Conservation (phyloP, 1,140 invertebrate species). For the Drosophila sp. region DNA sequence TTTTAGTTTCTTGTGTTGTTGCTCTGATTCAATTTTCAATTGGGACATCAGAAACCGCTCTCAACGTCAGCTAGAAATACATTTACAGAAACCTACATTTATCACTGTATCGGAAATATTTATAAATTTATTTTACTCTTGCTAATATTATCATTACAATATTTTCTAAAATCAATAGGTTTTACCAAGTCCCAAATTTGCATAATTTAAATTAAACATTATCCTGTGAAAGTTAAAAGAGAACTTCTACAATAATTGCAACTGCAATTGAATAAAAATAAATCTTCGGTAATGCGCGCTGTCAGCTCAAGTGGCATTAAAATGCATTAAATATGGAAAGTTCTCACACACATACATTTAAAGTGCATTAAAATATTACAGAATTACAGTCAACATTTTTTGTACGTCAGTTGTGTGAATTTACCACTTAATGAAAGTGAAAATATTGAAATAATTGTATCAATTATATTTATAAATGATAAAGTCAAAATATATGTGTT, state of each 20-base stretch:
- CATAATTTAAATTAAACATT: conserved; percentile 32
- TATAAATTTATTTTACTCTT: too few relatives aligned
- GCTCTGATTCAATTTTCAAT: conserved; percentile 35
- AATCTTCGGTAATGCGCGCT: conserved; percentile 47
- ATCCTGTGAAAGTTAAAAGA: conserved; percentile 11
- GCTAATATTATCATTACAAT: too few relatives aligned
- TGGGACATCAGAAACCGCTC: neutral
- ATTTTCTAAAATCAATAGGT: too few relatives aligned
- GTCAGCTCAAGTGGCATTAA: conserved; percentile 73
- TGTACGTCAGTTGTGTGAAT: neutral
- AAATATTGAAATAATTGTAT: too few relatives aligned
- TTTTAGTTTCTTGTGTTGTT: conserved; percentile 13
- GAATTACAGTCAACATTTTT: neutral
- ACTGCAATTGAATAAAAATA: conserved; percentile 56
- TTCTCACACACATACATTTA: conserved; percentile 33
- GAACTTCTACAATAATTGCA: conserved; percentile 7
- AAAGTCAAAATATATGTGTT: too few relatives aligned
- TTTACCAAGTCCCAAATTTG: conserved; percentile 22
- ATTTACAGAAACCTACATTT: too few relatives aligned
- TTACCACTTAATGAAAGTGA: too few relatives aligned
- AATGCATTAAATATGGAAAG: conserved; percentile 66
- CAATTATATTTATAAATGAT: too few relatives aligned
- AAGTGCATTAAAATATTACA: conserved; percentile 67
- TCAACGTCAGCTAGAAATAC: conserved; percentile 8
- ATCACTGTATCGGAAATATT: too few relatives aligned